Evolutionary conservation across 1,140 invertebrate species (phyloP).

Genomic region (Drosophila pseudoobscura): DNA sequence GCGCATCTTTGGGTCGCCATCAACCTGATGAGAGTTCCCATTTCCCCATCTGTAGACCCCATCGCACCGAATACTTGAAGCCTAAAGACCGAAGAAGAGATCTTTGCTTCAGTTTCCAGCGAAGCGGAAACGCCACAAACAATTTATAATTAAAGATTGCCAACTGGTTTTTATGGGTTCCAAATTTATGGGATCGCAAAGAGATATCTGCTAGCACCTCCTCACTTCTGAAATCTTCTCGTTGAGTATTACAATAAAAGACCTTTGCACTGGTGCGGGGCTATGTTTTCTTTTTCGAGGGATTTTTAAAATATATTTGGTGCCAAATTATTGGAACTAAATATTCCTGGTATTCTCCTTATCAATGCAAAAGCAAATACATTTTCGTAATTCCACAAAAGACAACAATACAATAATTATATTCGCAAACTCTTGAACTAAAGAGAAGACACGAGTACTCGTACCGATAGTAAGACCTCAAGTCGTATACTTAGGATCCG

Average conservation of each 20-base stretch:
- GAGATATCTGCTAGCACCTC: conserved; percentile 56
- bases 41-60: conserved; percentile 10
- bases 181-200: conserved; percentile 46
- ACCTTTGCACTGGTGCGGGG: conserved; percentile 8
- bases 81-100: conserved; percentile 18
- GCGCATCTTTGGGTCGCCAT: conserved; percentile 66
- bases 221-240: background rate
- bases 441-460: too few species aligned
- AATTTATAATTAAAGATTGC: conserved; percentile 64
- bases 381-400: too few species aligned
- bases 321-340: conserved; percentile 12
- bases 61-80: conserved; percentile 7
- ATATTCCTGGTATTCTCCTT: conserved; percentile 15
- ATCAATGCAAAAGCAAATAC: background rate
- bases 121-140: conserved; percentile 50
- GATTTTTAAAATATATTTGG: conserved; percentile 8
- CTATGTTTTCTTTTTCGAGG: background rate
- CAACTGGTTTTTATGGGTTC: conserved; percentile 48
- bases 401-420: too few species aligned
- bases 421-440: too few species aligned
- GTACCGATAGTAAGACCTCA: too few species aligned
- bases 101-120: conserved; percentile 39
- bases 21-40: conserved; percentile 37
- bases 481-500: too few species aligned
- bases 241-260: conserved; percentile 32